Evolutionary conservation across 2,888 invertebrate genomes (phyloP), one percentile per base, ranked within the genome.

Genomic region (Amblyjoppa fuscipennis): DNA sequence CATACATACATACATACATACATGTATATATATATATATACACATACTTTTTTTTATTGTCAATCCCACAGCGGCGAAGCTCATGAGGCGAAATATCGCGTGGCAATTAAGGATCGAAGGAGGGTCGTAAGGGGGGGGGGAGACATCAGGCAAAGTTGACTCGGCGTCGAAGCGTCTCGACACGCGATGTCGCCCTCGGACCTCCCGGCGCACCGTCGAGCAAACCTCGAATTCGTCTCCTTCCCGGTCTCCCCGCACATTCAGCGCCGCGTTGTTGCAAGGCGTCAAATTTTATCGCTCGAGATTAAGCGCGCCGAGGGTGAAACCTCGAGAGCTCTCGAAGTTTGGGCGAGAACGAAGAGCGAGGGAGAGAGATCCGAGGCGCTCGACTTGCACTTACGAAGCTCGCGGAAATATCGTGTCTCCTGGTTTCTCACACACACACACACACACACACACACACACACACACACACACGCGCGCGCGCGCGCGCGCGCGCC

Each of bases 221-320:
- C 11, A 16, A 34, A 28, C 31, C 31, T 64, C 64, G 64, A 34
- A 9, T 68, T 68, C 41, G n/a, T 68, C 28, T 41, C 68, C n/a
- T 20, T 41, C 38, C 38, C 20, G n/a, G 41, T 11, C 11, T 9
- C 68, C n/a, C 38, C 45, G 11, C 70, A 31, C 45, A 51, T n/a
- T 34, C 69, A 31, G 31, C 59, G 53, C 56, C 5, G 45, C 64
- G 64, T 64, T 64, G 71, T 28, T 49, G 64, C 34, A 53, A 51
- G 53, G 45, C 71, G 75, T 82, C 83, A 81, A 83, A 81, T 70
- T 83, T 84, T 81, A 83, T 80, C 77, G 83, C 68, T 68, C 66
- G 59, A 83, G 79, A 86, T 83, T 83, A 70, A 71, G 76, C 34
- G 31, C 68, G 13, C 56, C 38, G 34, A 41, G 59, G 53, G 59